These are phyloP conservation scores for Orchesella cincta DNA, from an alignment of 1,140 invertebrate genomes.

Conservation along the genomic window DNA sequence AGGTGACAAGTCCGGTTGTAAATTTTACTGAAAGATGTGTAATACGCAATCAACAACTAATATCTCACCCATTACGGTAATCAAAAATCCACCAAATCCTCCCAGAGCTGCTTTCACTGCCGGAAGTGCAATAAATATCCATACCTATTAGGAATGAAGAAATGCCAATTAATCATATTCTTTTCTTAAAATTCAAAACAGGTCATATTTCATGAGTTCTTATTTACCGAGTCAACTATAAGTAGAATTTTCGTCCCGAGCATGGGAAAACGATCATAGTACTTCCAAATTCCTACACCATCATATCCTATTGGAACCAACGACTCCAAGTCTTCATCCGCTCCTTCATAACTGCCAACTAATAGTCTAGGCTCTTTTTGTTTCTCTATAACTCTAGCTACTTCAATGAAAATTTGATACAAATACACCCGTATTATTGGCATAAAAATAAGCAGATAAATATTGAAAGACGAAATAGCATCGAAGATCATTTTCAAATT, in stretches of 20 bases:
- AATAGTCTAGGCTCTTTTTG: constrained; percentile 7
- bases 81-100: constrained; percentile 30
- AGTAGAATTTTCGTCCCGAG: background rate
- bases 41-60: no score
- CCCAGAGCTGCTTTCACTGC: constrained; percentile 32
- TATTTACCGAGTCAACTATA: background rate
- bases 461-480: constrained; percentile 29
- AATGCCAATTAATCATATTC: background rate
- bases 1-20: background rate
- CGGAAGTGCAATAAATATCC: constrained; percentile 28
- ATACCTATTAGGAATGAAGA: background rate
- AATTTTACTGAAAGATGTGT: background rate
- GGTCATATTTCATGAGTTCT: background rate
- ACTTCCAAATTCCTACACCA: background rate
- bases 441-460: constrained; percentile 35
- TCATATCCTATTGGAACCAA: constrained; percentile 13
- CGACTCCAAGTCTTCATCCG: constrained; percentile 1
- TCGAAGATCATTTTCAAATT: constrained; percentile 38
- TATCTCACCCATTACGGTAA: constrained; percentile 15
- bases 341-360: constrained; percentile 18
- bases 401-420: constrained; percentile 32
- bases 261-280: background rate
- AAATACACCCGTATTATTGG: constrained; percentile 29
- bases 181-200: constrained; percentile 4
- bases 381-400: constrained; percentile 33